Evolutionary conservation across 2,888 invertebrate genomes (phyloP).

Genomic region (Vanessa cardui): DNA sequence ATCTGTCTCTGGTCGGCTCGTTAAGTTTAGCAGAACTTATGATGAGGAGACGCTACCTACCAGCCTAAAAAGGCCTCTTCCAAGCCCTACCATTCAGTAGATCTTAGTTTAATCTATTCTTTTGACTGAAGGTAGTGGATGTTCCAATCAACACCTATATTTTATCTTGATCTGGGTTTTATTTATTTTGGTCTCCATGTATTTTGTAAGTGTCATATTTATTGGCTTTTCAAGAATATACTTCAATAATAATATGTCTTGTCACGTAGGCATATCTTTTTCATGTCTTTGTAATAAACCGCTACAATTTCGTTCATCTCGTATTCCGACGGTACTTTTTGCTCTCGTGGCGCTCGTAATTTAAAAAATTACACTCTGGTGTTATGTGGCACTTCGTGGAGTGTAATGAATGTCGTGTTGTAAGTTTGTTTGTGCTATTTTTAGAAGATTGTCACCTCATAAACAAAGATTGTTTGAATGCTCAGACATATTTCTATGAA

Average conservation of each 20-base stretch:
- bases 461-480: conserved; percentile 7
- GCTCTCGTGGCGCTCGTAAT: background rate
- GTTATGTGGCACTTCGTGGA: background rate
- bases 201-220: no score
- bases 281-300: background rate
- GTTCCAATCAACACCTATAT: no score
- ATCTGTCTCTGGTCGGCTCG: no score
- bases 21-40: no score
- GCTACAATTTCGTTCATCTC: background rate
- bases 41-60: no score
- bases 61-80: no score
- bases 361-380: conserved; percentile 7
- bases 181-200: no score
- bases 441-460: conserved; percentile 7
- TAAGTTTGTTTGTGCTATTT: conserved; percentile 17
- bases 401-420: conserved; percentile 13
- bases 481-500: background rate
- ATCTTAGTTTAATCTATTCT: no score
- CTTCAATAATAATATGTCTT: background rate
- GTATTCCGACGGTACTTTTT: background rate
- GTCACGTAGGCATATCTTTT: background rate
- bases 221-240: no score
- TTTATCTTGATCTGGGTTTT: no score
- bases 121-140: no score
- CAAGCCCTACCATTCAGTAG: no score